Evolutionary conservation across 2,113 vertebrate genomes (phyloP).

Genomic region (Candoia aspera): DNA sequence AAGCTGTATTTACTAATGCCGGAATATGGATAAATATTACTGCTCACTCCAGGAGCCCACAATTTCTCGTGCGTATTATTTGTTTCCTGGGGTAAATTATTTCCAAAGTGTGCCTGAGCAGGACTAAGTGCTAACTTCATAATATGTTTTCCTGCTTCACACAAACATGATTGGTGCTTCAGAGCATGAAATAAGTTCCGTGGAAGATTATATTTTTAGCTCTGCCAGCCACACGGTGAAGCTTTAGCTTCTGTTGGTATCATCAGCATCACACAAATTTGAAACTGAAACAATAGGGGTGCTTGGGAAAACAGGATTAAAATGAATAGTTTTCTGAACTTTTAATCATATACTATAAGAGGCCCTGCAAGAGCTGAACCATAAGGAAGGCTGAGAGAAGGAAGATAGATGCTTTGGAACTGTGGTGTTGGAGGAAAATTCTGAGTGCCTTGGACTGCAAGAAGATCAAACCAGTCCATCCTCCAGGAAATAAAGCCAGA

Average conservation of each 20-base stretch:
- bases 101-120: constrained; percentile 21
- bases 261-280: constrained; percentile 69
- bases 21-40: neutral
- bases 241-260: constrained; percentile 60
- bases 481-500: too few relatives aligned
- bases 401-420: too few relatives aligned
- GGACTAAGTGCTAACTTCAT: constrained; percentile 29
- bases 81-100: constrained; percentile 34
- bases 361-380: too few relatives aligned
- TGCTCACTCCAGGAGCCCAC: neutral
- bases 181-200: constrained; percentile 62
- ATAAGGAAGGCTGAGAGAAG: too few relatives aligned
- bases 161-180: constrained; percentile 50
- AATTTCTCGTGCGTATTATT: neutral
- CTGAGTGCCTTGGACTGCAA: too few relatives aligned
- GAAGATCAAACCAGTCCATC: too few relatives aligned
- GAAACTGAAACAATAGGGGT: constrained; percentile 65
- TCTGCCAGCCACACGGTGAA: constrained; percentile 55
- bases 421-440: too few relatives aligned
- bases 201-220: constrained; percentile 65
- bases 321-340: constrained; percentile 30
- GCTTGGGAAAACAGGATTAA: constrained; percentile 53
- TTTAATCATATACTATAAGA: constrained; percentile 44
- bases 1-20: neutral
- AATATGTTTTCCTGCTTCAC: constrained; percentile 11